A percentile compares a stretch with the other conserved stretches of the same genome.
phyloP scores from a whole-genome alignment of 2,113 vertebrate species.

The Odocoileus virginianus region DNA sequence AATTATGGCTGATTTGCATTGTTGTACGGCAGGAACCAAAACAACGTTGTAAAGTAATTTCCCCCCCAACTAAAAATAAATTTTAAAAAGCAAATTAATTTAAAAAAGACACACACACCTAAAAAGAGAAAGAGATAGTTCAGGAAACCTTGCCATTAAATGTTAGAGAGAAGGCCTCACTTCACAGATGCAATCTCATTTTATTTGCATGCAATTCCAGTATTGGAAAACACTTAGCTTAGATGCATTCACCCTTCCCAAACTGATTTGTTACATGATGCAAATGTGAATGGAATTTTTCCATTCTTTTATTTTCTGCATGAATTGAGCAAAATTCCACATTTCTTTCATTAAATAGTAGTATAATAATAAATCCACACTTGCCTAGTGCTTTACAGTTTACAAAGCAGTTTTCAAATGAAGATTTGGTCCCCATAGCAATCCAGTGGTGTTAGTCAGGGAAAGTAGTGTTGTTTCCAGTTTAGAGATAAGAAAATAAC shows the following conservation, averaged over 20 bases:
- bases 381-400: background rate
- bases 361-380: background rate
- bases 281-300: background rate
- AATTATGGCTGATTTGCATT: background rate
- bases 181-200: background rate
- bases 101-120: background rate
- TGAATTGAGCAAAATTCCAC: background rate
- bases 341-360: background rate
- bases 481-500: background rate
- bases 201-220: background rate
- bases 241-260: background rate
- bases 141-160: background rate
- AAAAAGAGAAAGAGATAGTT: background rate
- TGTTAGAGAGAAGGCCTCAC: background rate
- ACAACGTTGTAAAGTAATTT: background rate
- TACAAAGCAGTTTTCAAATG: background rate
- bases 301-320: conserved; percentile 7
- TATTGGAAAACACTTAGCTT: background rate
- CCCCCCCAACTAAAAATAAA: background rate
- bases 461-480: background rate
- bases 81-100: background rate
- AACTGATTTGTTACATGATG: background rate
- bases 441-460: background rate
- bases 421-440: background rate
- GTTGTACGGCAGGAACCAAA: background rate